Conservation (phyloP, 2,113 vertebrate species). For the Gasterosteus nipponicus region DNA sequence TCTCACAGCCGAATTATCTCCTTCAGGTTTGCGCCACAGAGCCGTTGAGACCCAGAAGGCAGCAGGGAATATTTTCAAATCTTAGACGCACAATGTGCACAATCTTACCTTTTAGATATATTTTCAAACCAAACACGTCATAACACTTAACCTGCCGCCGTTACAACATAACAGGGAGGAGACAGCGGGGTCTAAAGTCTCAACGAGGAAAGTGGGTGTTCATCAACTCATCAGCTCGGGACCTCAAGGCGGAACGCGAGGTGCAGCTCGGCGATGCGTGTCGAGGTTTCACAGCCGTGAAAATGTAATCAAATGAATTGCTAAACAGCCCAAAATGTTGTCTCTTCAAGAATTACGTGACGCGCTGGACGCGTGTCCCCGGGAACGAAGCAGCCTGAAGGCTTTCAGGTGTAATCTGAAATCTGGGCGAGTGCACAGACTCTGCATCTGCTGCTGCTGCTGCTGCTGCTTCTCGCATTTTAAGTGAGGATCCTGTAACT, state of each 20-base stretch:
- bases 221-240: background rate
- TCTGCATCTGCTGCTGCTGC: background rate
- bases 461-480: background rate
- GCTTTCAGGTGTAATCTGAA: background rate
- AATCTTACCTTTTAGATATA: background rate
- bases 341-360: background rate
- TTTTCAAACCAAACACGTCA: background rate
- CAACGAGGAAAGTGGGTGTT: background rate
- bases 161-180: background rate
- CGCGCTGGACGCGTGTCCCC: background rate
- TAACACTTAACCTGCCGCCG: background rate
- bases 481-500: background rate
- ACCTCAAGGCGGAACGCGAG: background rate
- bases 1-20: slow-evolving; percentile 60
- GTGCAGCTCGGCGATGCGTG: background rate
- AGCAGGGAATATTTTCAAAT: slow-evolving; percentile 44
- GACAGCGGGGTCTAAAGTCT: background rate
- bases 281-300: background rate
- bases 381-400: background rate
- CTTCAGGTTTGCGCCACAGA: slow-evolving; percentile 47
- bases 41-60: slow-evolving; percentile 37
- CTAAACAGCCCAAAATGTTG: background rate
- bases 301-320: background rate
- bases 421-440: background rate
- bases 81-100: slow-evolving; percentile 8